Evolutionary conservation across 2,797 vertebrate genomes (phyloP).

Genomic region (Trematomus bernacchii): DNA sequence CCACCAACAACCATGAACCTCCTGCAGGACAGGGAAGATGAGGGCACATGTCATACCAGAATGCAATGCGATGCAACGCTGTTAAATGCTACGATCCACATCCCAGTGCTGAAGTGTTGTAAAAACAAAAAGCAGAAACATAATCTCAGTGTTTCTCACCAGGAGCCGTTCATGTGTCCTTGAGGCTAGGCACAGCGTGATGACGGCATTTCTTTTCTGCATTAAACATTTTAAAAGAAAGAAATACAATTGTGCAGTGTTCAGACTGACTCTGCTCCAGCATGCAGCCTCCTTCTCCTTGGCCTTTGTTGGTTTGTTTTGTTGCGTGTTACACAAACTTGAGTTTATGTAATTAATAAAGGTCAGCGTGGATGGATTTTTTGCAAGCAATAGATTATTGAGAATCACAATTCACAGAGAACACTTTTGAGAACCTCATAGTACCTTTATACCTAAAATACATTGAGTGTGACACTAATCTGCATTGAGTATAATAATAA

Average conservation of each 20-base stretch:
- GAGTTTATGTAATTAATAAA: neutral
- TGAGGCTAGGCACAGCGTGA: neutral
- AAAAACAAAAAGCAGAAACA: neutral
- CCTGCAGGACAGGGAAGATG: constrained; percentile 54
- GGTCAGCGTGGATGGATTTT: neutral
- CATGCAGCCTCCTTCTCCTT: neutral
- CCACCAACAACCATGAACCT: constrained; percentile 78
- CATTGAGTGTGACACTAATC: neutral
- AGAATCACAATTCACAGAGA: no score
- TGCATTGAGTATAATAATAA: neutral
- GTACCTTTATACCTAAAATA: no score
- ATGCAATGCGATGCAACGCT: neutral
- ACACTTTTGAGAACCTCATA: neutral
- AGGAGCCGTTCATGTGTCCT: neutral
- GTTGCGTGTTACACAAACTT: neutral
- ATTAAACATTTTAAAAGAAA: neutral
- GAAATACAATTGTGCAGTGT: neutral
- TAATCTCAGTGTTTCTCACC: neutral
- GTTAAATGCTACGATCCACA: constrained; percentile 21
- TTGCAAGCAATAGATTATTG: neutral
- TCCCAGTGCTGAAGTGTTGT: neutral
- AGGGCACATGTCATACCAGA: constrained; percentile 26
- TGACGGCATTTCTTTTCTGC: neutral
- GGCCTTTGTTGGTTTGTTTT: neutral
- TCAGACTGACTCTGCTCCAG: no score